Percentiles rank a stretch among this genome's conserved stretches.
These are phyloP conservation scores for Cantharis rufa DNA, from an alignment of 2,888 invertebrate species.

Conservation along the genomic window DNA sequence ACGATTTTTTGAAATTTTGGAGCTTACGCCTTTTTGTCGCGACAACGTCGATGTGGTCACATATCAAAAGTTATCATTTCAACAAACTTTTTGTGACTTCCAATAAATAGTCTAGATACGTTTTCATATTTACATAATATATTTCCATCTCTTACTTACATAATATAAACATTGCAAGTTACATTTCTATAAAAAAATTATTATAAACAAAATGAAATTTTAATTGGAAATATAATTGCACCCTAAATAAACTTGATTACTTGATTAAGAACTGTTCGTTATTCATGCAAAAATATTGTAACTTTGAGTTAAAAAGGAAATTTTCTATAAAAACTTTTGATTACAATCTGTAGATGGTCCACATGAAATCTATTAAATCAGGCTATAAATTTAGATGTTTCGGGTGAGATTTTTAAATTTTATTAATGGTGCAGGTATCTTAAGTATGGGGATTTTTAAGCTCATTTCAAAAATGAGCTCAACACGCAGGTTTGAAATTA, in stretches of 20 bases:
- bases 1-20: too few relatives aligned
- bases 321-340: too few relatives aligned
- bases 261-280: neutral
- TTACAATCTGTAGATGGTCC: too few relatives aligned
- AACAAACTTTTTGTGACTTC: neutral
- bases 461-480: too few relatives aligned
- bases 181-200: neutral
- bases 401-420: neutral
- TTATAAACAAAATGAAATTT: neutral
- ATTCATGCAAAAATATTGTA: neutral
- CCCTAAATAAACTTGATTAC: neutral
- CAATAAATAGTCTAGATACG: neutral
- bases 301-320: neutral
- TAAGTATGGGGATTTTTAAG: neutral
- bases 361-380: too few relatives aligned
- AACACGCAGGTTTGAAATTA: too few relatives aligned
- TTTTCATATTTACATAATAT: neutral
- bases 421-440: neutral
- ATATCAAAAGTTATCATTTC: neutral
- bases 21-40: too few relatives aligned
- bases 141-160: neutral
- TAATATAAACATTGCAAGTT: neutral
- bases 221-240: neutral
- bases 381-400: neutral
- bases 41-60: too few relatives aligned